These are phyloP conservation scores for Amniataba percoides DNA, from an alignment of 2,797 vertebrate genomes.

Conservation along the genomic window DNA sequence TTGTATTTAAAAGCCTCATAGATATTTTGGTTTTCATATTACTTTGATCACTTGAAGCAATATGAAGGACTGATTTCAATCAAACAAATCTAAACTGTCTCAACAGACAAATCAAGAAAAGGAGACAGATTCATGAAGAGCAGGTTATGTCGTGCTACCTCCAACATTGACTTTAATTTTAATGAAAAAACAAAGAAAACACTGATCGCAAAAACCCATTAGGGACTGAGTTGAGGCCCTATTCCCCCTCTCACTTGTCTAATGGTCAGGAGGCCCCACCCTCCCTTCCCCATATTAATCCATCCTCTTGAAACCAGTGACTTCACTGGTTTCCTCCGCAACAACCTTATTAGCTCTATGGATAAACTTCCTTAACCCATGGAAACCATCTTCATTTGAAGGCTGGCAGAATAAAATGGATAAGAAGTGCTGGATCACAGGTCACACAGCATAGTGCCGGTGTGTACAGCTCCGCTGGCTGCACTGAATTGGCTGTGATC, in stretches of 20 bases:
- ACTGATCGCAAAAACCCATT: not conserved
- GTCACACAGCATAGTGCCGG: not conserved
- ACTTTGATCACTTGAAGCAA: no score
- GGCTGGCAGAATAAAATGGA: slow-evolving; percentile 18
- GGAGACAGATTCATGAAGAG: slow-evolving; percentile 3
- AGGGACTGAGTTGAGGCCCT: not conserved
- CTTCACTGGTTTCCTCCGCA: slow-evolving; percentile 14
- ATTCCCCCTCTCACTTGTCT: not conserved
- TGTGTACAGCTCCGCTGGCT: slow-evolving; percentile 22
- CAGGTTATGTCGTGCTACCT: not conserved
- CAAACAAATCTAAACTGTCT: not conserved
- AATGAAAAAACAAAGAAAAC: not conserved
- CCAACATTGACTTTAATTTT: not conserved
- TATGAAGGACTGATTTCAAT: not conserved
- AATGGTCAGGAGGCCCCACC: not conserved
- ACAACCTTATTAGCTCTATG: slow-evolving; percentile 41
- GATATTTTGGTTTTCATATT: no score
- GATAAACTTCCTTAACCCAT: slow-evolving; percentile 29
- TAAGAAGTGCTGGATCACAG: slow-evolving; percentile 20
- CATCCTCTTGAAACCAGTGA: slow-evolving; percentile 10
- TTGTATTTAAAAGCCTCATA: no score
- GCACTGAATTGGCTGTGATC: slow-evolving; percentile 25
- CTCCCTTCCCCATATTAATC: slow-evolving; percentile 9
- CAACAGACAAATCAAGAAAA: not conserved
- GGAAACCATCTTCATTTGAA: slow-evolving; percentile 17